phyloP scores from a whole-genome alignment of 2,888 invertebrate genomes.

The Scaptomyza tumidula region DNA sequence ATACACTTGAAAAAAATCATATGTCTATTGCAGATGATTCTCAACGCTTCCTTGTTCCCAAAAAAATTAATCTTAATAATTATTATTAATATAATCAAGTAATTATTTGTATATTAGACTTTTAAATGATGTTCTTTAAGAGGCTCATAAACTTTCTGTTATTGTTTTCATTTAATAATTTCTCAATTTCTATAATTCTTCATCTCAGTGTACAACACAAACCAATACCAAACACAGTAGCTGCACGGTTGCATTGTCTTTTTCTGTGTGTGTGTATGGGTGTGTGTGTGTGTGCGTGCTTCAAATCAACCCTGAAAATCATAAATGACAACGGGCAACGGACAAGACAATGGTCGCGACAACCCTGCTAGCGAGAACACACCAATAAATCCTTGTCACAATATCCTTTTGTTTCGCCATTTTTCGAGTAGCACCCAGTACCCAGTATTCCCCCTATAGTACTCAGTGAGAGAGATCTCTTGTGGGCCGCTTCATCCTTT shows the following conservation, averaged over 20 bases:
- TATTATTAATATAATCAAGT: no score
- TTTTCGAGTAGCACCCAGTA: slow-evolving; percentile 45
- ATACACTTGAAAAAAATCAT: neutral
- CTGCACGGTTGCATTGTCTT: neutral
- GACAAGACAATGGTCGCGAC: slow-evolving; percentile 60
- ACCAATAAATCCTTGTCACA: slow-evolving; percentile 79
- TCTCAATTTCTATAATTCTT: no score
- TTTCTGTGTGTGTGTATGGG: slow-evolving; percentile 3
- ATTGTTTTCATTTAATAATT: no score
- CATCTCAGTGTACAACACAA: slow-evolving; percentile 3
- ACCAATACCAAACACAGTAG: neutral
- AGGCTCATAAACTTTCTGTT: no score
- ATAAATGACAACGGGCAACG: slow-evolving; percentile 49
- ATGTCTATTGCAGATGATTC: neutral
- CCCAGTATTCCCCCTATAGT: neutral
- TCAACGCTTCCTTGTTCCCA: no score
- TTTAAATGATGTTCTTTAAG: no score
- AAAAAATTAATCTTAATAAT: no score
- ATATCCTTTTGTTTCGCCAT: slow-evolving; percentile 78
- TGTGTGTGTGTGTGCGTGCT: slow-evolving; percentile 7
- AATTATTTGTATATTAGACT: neutral
- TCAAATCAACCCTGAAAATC: slow-evolving; percentile 68
- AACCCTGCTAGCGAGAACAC: slow-evolving; percentile 29
- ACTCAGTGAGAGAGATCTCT: neutral
- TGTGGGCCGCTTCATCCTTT: slow-evolving; percentile 63